phyloP scores from a whole-genome alignment of 2,797 vertebrate species.

The Poecilia wingei region DNA sequence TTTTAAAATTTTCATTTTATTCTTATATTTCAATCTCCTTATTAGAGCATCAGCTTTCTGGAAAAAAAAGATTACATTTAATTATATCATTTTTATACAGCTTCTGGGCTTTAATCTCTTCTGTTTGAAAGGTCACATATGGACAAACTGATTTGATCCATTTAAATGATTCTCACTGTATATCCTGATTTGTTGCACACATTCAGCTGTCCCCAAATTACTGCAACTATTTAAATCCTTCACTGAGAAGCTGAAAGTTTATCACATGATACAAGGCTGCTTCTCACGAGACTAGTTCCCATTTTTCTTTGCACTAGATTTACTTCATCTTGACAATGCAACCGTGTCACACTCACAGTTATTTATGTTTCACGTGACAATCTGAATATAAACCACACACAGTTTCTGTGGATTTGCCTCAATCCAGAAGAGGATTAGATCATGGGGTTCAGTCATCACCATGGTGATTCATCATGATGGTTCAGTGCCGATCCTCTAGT shows the following conservation, averaged over 20 bases:
- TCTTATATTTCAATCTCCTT: background rate
- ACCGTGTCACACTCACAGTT: conserved; percentile 2
- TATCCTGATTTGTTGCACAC: background rate
- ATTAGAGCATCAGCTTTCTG: background rate
- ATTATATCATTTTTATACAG: background rate
- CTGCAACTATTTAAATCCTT: conserved; percentile 2
- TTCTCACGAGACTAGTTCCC: conserved; percentile 26
- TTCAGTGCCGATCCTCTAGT: conserved; percentile 21
- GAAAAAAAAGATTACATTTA: background rate
- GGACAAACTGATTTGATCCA: background rate
- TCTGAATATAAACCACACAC: conserved; percentile 29
- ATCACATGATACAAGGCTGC: conserved; percentile 11
- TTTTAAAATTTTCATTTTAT: background rate
- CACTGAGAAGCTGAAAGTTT: background rate
- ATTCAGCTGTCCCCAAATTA: background rate
- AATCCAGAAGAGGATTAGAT: conserved; percentile 55
- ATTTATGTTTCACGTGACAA: background rate
- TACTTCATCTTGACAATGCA: conserved; percentile 4
- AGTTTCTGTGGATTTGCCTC: conserved; percentile 35
- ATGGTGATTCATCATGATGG: conserved; percentile 47
- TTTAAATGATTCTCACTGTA: background rate
- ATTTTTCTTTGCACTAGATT: background rate
- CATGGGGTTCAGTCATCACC: conserved; percentile 54
- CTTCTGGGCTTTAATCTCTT: background rate
- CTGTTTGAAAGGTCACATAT: background rate